Evolutionary conservation across 2,113 vertebrate genomes (phyloP), one percentile per base, ranked within the genome.

Genomic region (Cromileptes altivelis): DNA sequence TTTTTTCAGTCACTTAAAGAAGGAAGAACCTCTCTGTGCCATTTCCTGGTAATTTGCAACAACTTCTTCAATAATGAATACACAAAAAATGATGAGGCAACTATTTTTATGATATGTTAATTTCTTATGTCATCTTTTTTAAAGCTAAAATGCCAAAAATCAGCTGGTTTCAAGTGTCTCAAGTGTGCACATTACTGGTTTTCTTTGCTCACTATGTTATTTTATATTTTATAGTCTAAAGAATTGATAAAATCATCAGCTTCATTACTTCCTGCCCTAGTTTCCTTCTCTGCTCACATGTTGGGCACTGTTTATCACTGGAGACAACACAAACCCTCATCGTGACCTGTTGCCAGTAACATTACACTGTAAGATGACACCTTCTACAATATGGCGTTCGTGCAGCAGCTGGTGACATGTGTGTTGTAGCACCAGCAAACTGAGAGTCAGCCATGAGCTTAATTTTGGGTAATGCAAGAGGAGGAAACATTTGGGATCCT

Each of bases 381-480:
- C 67, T 57, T 80, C 83, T 2, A n/a, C 40, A 47, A 19, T 60
- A 71, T 79, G 82, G 27, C 25, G 0, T 2, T 10, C 3, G 21
- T 42, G 57, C 21, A 82, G 75, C 85, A 85, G 73, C 87, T 83
- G 81, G 33, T 80, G 63, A 64, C 78, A 82, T 64, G 56, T 70
- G 75, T 56, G 11, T 40, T 56, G 40, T 33, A 56, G 70, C 37
- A 65, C 1, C 10, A 50, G 70, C 47, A 79, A 70, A 18, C 30
- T 58, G 60, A 80, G 64, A 53, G 52, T 37, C 21, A n/a, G 37
- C 42, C 52, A 21, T 47, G 4, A 67, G 21, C 6, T 63, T 40
- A 1, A 21, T 67, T 53, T 64, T 72, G 18, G 21, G n/a, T 70
- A 37, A 37, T n/a, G 47, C 17, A 55, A 37, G 49, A 42, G 37